Percentiles rank a stretch among this genome's conserved stretches.
phyloP scores from a whole-genome alignment of 2,888 invertebrate genomes.

The Candidula unifasciata region DNA sequence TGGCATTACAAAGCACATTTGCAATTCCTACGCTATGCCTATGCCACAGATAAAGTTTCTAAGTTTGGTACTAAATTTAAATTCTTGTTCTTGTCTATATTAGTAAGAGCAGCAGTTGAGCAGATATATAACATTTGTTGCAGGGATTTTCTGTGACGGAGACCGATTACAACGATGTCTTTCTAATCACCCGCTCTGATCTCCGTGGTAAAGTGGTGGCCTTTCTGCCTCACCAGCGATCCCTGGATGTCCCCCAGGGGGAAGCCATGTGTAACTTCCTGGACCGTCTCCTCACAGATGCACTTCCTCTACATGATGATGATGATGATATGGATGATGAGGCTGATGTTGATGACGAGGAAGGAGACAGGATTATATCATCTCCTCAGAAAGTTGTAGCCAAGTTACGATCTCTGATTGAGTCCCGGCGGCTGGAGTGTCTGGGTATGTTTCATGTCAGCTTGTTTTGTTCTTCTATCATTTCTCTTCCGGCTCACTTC shows the following conservation, averaged over 20 bases:
- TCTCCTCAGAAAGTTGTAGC: conserved; percentile 38
- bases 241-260: conserved; percentile 67
- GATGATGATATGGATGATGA: conserved; percentile 57
- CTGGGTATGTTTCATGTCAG: conserved; percentile 48
- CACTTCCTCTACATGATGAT: conserved; percentile 57
- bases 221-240: conserved; percentile 69
- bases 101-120: no score
- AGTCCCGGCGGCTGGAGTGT: conserved; percentile 64
- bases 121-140: not conserved
- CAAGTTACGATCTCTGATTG: conserved; percentile 62
- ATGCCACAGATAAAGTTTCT: no score
- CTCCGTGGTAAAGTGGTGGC: conserved; percentile 63
- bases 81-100: no score
- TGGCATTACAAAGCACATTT: no score
- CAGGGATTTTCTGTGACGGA: conserved; percentile 61
- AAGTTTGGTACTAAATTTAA: no score
- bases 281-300: conserved; percentile 64
- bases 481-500: not conserved
- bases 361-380: conserved; percentile 28
- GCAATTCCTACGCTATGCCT: no score
- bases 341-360: conserved; percentile 54
- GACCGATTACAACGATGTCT: conserved; percentile 68
- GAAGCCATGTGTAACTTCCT: conserved; percentile 68
- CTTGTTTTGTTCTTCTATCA: not conserved
- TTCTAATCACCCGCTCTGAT: conserved; percentile 64